These are phyloP conservation scores for Exephanes ischioxanthus DNA, from an alignment of 2,888 invertebrate genomes.

Conservation along the genomic window DNA sequence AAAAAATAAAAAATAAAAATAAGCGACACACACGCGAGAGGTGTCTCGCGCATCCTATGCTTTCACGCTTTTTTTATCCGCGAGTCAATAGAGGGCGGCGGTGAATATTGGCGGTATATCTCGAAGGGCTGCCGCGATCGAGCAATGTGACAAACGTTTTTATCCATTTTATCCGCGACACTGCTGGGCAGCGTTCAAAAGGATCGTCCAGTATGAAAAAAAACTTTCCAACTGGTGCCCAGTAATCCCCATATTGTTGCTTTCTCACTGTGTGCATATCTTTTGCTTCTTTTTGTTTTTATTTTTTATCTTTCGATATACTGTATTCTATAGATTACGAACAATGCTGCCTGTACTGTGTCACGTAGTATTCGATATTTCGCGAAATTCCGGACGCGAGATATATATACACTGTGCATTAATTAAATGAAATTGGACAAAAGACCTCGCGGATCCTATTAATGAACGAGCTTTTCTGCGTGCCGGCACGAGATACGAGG, in stretches of 20 bases:
- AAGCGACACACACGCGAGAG: background rate
- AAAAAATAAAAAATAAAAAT: background rate
- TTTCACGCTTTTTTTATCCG: conserved; percentile 17
- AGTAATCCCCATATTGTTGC: conserved; percentile 42
- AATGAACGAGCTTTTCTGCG: conserved; percentile 1
- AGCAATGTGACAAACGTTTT: conserved; percentile 16
- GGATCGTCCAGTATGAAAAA: background rate
- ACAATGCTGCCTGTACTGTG: conserved; percentile 13
- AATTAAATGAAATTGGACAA: conserved; percentile 24
- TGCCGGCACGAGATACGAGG: background rate
- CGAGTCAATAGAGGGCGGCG: background rate
- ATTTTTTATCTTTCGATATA: conserved; percentile 30
- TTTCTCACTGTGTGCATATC: conserved; percentile 2
- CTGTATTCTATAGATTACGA: conserved; percentile 5
- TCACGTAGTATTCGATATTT: conserved; percentile 1
- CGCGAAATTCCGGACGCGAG: background rate
- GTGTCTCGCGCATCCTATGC: background rate
- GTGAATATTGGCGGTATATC: conserved; percentile 4
- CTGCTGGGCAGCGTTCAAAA: conserved; percentile 1
- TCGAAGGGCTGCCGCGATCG: background rate
- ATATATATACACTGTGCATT: background rate
- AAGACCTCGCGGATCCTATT: background rate
- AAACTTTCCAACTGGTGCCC: conserved; percentile 11
- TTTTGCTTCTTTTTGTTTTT: background rate
- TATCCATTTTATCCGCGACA: conserved; percentile 1